Evolutionary conservation across 1,140 invertebrate species (phyloP).

Genomic region (Anastrepha obliqua): DNA sequence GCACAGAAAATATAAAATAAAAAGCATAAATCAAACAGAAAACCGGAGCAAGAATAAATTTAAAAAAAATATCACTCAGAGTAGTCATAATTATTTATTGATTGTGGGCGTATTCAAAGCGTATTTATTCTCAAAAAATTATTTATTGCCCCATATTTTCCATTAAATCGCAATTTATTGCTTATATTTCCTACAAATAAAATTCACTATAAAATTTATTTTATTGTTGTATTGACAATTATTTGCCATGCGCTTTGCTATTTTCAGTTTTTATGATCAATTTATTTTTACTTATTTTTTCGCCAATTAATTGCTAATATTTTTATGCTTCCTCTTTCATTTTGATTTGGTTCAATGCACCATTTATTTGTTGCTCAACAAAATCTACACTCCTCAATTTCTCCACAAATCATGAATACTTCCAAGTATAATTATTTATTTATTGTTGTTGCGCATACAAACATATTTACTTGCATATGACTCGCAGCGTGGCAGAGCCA

Average conservation of each 20-base stretch:
- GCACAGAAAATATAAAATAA: not conserved
- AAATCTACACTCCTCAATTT: not conserved
- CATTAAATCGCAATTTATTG: conserved; percentile 5
- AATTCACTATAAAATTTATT: not conserved
- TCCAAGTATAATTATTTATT: not conserved
- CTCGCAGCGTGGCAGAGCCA: no score
- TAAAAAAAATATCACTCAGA: not conserved
- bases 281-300: conserved; percentile 10
- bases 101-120: conserved; percentile 13
- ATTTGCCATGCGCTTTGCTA: not conserved
- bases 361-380: not conserved
- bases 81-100: conserved; percentile 17
- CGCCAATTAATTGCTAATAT: not conserved
- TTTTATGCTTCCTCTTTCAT: not conserved
- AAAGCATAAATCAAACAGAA: not conserved
- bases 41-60: not conserved
- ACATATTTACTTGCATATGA: not conserved
- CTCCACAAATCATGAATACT: not conserved
- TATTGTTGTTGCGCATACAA: not conserved
- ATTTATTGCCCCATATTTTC: conserved; percentile 40
- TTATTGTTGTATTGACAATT: not conserved
- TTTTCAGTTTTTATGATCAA: not conserved
- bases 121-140: conserved; percentile 15
- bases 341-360: not conserved
- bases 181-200: not conserved